These are phyloP conservation scores for Clytia hemisphaerica DNA, from an alignment of 30 jellyfish, hydroid and myxozoan genomes.

Conservation along the genomic window DNA sequence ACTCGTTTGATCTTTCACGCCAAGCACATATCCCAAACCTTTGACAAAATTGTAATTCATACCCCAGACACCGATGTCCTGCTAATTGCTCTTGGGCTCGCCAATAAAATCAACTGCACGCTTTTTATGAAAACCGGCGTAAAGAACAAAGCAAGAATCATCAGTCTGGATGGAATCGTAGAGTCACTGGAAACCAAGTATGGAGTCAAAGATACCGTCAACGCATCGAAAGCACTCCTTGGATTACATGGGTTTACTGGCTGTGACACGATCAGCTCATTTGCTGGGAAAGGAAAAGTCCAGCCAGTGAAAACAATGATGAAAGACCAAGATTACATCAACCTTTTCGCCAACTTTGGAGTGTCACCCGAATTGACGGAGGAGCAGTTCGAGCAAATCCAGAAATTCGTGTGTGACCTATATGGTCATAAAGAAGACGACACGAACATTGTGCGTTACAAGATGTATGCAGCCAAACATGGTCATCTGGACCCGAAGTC, in stretches of 20 bases:
- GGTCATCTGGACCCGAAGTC: slow-evolving; percentile 19
- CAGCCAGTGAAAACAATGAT: slow-evolving; percentile 8
- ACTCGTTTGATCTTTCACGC: slow-evolving; percentile 44
- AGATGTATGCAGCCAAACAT: slow-evolving; percentile 26
- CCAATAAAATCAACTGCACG: slow-evolving; percentile 10
- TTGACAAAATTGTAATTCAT: slow-evolving; percentile 24
- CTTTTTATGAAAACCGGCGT: slow-evolving; percentile 26
- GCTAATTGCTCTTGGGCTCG: slow-evolving; percentile 25
- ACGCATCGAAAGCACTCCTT: slow-evolving; percentile 16
- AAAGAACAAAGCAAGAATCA: slow-evolving; percentile 15
- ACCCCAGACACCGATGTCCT: slow-evolving; percentile 40
- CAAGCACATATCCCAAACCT: slow-evolving; percentile 31
- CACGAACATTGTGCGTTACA: neutral
- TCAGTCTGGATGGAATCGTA: slow-evolving; percentile 17
- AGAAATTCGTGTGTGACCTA: slow-evolving; percentile 7
- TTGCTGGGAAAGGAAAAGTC: slow-evolving; percentile 30
- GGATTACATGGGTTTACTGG: slow-evolving; percentile 41
- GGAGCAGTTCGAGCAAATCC: neutral
- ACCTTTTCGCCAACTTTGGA: slow-evolving; percentile 9
- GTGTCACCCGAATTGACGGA: neutral
- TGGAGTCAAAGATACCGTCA: neutral
- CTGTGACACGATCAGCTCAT: slow-evolving; percentile 28
- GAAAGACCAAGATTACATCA: slow-evolving; percentile 6
- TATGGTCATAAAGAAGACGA: slow-evolving; percentile 18
- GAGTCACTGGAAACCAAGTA: neutral